phyloP scores from a whole-genome alignment of 2,888 invertebrate species.

The Agriopis marginaria region DNA sequence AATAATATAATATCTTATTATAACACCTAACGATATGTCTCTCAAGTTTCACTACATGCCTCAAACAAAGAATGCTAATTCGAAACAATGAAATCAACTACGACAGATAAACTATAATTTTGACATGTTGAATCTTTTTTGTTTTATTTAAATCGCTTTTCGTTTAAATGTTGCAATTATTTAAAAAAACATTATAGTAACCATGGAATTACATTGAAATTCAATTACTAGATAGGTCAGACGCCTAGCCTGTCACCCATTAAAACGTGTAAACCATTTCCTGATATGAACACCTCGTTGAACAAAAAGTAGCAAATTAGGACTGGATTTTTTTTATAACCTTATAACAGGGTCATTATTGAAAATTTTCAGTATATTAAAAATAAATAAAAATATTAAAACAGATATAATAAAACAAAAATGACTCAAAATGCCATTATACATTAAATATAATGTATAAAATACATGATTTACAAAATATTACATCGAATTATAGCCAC shows the following conservation, averaged over 20 bases:
- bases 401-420: slow-evolving; percentile 23
- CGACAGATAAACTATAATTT: slow-evolving; percentile 65
- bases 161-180: not conserved
- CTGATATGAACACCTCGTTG: too few relatives aligned
- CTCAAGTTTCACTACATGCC: slow-evolving; percentile 79
- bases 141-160: slow-evolving; percentile 29
- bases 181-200: not conserved
- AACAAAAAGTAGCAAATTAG: too few relatives aligned
- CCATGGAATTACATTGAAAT: not conserved
- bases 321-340: too few relatives aligned
- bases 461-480: slow-evolving; percentile 83
- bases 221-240: too few relatives aligned
- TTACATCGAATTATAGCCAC: slow-evolving; percentile 62
- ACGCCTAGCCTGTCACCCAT: too few relatives aligned
- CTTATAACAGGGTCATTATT: too few relatives aligned
- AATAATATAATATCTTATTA: slow-evolving; percentile 71
- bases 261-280: too few relatives aligned
- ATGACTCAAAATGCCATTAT: slow-evolving; percentile 49
- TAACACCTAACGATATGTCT: slow-evolving; percentile 84
- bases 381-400: not conserved
- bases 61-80: slow-evolving; percentile 68
- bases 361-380: too few relatives aligned
- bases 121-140: slow-evolving; percentile 43
- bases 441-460: slow-evolving; percentile 81
- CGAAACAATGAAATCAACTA: slow-evolving; percentile 63